Evolutionary conservation across 92 coral and sea anemone species (phyloP), one percentile per base, ranked within the genome.

Genomic region (Bergia sp.): DNA sequence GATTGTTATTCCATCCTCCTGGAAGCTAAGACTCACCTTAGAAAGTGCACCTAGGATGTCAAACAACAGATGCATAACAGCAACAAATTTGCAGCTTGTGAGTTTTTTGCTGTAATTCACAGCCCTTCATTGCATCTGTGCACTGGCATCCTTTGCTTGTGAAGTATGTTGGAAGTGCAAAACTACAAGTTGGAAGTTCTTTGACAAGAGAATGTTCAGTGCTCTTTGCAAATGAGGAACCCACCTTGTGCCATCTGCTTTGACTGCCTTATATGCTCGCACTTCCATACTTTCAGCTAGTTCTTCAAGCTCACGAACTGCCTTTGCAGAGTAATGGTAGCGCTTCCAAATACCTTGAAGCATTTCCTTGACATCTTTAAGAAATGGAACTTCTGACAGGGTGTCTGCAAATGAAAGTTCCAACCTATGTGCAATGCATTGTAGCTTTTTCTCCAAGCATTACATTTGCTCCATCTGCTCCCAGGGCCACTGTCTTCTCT

Each of bases 371-470:
- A 85, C 81, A 85, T 90, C 92, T 78, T 90, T 85, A 47, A 90
- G 73, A 65, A 77, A 73, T 83, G 79, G 55, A 84, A 83, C 80
- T 12, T 75, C 83, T 44, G 78, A 76, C 39, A 89, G 40, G 39
- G 89, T 89, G 88, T 89, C 91, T 61, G 88, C 88, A 89, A 89
- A 89, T 75, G 88, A 58, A 58, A 89, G 85, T 89, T 89, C 91
- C 85, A 89, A 66, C 85, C 84, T 83, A 37, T 89, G 88, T 39
- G 88, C 91, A 89, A 89, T 16, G 50, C 91, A 89, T 42, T 89
- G 91, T 41, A 89, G 78, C 66, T 77, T 83, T 65, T 49, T 85
- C 81, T 66, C 89, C 92, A 77, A 90, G 85, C 85, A 90, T 90
- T 0, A 90, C 92, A 65, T 44, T 64, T 77, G 92, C 86, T 77